Percentiles rank a stretch among this genome's conserved stretches.
Conservation (phyloP, 2,797 vertebrate species). For the Etheostoma nigrum region DNA sequence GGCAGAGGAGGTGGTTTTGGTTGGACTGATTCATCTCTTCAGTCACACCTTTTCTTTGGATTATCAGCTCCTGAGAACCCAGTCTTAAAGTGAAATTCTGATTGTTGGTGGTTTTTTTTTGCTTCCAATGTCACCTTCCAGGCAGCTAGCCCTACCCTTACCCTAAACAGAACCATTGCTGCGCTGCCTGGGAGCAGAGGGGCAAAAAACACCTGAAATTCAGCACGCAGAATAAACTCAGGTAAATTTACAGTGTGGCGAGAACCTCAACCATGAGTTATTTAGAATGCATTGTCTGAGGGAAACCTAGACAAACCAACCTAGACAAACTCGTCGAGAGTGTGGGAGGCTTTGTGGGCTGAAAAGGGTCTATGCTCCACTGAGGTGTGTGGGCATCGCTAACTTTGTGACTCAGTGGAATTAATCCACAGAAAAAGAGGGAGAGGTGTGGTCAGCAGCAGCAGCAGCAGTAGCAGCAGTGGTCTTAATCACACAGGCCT, state of each 20-base stretch:
- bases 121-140: no score
- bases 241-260: neutral
- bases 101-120: no score
- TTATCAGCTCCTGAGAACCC: constrained; percentile 29
- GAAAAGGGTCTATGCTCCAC: constrained; percentile 66
- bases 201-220: no score
- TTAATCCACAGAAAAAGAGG: constrained; percentile 43
- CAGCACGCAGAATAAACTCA: constrained; percentile 23
- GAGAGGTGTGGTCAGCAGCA: constrained; percentile 54
- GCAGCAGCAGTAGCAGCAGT: constrained; percentile 30
- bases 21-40: constrained; percentile 70
- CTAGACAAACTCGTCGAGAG: constrained; percentile 63
- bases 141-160: no score
- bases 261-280: constrained; percentile 16
- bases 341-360: constrained; percentile 75
- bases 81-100: constrained; percentile 46
- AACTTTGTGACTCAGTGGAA: constrained; percentile 67
- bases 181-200: no score
- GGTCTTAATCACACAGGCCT: constrained; percentile 58
- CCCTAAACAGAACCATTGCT: no score
- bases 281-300: constrained; percentile 31
- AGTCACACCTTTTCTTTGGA: constrained; percentile 60
- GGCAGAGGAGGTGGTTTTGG: constrained; percentile 68
- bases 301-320: constrained; percentile 53
- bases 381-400: constrained; percentile 73